Conservation (phyloP, 2,888 invertebrate species). For the Coleophora deauratella region DNA sequence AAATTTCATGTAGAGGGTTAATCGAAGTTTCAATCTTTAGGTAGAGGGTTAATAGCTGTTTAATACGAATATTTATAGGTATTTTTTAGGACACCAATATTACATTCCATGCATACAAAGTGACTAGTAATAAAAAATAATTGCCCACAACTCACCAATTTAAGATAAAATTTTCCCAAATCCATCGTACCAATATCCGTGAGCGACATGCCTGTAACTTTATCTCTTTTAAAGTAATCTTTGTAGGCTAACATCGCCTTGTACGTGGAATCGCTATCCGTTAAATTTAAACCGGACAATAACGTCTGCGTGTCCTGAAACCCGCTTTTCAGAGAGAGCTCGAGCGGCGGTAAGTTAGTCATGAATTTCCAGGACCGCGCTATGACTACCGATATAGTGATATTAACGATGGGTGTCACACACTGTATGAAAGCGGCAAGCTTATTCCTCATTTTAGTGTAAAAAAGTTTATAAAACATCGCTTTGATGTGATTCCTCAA, state of each 20-base stretch:
- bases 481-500: slow-evolving; percentile 59
- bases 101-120: too few species aligned
- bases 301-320: slow-evolving; percentile 49
- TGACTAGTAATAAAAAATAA: neutral
- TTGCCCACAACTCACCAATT: slow-evolving; percentile 44
- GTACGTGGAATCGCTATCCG: slow-evolving; percentile 22
- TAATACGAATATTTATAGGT: too few species aligned
- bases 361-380: slow-evolving; percentile 63
- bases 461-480: slow-evolving; percentile 57
- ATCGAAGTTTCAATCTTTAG: too few species aligned
- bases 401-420: slow-evolving; percentile 58
- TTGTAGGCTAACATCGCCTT: slow-evolving; percentile 45
- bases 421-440: slow-evolving; percentile 56
- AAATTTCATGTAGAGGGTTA: too few species aligned
- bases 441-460: slow-evolving; percentile 55
- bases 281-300: slow-evolving; percentile 33
- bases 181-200: slow-evolving; percentile 45
- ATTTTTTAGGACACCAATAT: too few species aligned
- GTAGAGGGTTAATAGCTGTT: too few species aligned
- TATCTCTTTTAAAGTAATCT: slow-evolving; percentile 41
- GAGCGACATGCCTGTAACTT: slow-evolving; percentile 38
- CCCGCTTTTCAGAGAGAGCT: slow-evolving; percentile 64
- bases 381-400: slow-evolving; percentile 54
- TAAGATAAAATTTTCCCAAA: slow-evolving; percentile 53
- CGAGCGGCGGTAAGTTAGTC: slow-evolving; percentile 74